Percentiles rank a stretch among this genome's conserved stretches.
These are phyloP conservation scores for Drosophila burlai DNA, from an alignment of 1,140 invertebrate species.

Conservation along the genomic window DNA sequence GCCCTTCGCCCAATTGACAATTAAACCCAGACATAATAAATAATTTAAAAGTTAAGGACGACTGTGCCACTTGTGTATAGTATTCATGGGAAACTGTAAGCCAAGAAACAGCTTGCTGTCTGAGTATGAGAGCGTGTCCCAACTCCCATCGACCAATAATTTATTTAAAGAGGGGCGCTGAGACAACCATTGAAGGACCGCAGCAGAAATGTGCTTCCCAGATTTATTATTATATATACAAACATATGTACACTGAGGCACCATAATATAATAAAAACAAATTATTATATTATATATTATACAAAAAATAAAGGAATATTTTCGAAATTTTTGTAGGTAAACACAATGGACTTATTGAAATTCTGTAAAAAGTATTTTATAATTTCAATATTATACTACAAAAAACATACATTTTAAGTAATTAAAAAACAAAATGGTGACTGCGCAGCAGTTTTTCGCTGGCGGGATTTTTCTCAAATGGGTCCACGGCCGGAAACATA, in stretches of 20 bases:
- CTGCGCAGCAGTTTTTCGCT: too few species aligned
- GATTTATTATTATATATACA: neutral
- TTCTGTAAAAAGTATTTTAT: too few species aligned
- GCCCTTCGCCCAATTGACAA: constrained; percentile 23
- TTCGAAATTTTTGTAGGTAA: too few species aligned
- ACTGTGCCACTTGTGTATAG: constrained; percentile 1
- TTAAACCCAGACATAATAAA: constrained; percentile 49
- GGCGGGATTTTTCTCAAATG: too few species aligned
- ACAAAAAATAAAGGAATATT: too few species aligned
- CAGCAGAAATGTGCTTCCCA: neutral
- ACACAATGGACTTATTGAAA: too few species aligned
- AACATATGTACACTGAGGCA: neutral
- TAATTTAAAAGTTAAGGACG: constrained; percentile 62
- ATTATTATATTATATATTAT: too few species aligned
- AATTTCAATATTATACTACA: too few species aligned
- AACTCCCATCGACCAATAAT: neutral
- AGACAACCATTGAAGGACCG: neutral
- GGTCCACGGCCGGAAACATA: too few species aligned
- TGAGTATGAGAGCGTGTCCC: neutral
- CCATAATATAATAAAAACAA: too few species aligned
- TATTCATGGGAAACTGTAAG: neutral
- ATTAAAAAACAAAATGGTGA: too few species aligned
- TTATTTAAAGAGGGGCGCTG: neutral
- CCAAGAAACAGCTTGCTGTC: constrained; percentile 6
- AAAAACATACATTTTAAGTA: too few species aligned